Conservation (phyloP, 2,888 invertebrate genomes). For the Drosophila flavopinicola region DNA sequence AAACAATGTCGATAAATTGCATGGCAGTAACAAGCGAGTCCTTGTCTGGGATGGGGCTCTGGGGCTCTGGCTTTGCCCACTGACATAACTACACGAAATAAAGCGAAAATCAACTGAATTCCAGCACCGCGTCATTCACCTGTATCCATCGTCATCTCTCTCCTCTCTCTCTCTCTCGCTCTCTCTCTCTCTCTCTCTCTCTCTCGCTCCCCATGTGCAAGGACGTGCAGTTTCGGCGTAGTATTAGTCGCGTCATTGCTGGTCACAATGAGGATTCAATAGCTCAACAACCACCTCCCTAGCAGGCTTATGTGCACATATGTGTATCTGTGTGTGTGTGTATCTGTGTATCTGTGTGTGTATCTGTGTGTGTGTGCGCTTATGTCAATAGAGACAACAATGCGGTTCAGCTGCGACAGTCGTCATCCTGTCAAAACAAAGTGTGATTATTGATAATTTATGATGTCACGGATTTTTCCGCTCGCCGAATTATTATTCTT, state of each 20-base stretch:
- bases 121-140: constrained; percentile 60
- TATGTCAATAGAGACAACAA: constrained; percentile 72
- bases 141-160: no score
- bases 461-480: constrained; percentile 83
- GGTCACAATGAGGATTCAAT: constrained; percentile 77
- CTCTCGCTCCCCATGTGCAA: constrained; percentile 16
- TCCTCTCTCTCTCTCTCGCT: constrained; percentile 44
- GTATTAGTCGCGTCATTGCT: constrained; percentile 78
- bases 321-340: constrained; percentile 10
- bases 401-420: constrained; percentile 76
- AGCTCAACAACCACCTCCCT: constrained; percentile 43
- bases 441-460: constrained; percentile 85
- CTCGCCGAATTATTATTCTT: constrained; percentile 57
- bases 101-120: constrained; percentile 59
- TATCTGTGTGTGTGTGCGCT: constrained; percentile 26
- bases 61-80: constrained; percentile 1
- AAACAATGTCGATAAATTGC: constrained; percentile 50
- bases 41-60: constrained; percentile 8
- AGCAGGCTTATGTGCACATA: constrained; percentile 18
- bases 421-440: constrained; percentile 84
- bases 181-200: constrained; percentile 61
- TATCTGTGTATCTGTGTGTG: background rate
- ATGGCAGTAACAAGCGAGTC: constrained; percentile 41
- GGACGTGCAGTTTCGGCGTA: constrained; percentile 46
- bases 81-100: constrained; percentile 53